A percentile compares a stretch with the other conserved stretches of the same genome.
Evolutionary conservation across 2,797 vertebrate species (phyloP).

Genomic region (Sparus aurata): DNA sequence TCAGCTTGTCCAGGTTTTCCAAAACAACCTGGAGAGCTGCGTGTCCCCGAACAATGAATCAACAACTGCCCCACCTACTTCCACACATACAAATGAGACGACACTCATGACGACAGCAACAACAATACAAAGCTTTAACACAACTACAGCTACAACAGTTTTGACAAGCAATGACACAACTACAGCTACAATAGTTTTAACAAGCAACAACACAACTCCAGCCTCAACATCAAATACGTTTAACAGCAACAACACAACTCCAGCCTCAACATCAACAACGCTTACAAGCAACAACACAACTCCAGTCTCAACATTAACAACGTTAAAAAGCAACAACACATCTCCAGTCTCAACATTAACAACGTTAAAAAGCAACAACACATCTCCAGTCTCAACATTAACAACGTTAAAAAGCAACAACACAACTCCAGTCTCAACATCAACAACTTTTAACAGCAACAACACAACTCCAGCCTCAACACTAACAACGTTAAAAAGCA

Average conservation of each 20-base stretch:
- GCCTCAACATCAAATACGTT: neutral
- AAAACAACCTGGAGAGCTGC: slow-evolving; percentile 52
- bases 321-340: neutral
- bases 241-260: neutral
- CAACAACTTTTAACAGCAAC: neutral
- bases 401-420: rapidly evolving
- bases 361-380: neutral
- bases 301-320: neutral
- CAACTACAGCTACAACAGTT: neutral
- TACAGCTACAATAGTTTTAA: neutral
- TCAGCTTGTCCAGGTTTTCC: slow-evolving; percentile 69
- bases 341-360: neutral
- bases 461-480: neutral
- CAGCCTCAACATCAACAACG: neutral
- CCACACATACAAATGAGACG: slow-evolving; percentile 10
- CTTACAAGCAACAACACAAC: neutral
- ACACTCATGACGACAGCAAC: neutral
- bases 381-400: neutral
- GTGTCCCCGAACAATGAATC: neutral
- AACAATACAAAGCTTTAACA: neutral
- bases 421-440: neutral
- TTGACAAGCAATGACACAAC: slow-evolving; percentile 14
- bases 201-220: neutral
- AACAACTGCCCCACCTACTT: slow-evolving; percentile 21
- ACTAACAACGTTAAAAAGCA: neutral